A percentile compares a stretch with the other conserved stretches of the same genome.
phyloP scores from a whole-genome alignment of 2,113 vertebrate species.

The Pholis gunnellus region DNA sequence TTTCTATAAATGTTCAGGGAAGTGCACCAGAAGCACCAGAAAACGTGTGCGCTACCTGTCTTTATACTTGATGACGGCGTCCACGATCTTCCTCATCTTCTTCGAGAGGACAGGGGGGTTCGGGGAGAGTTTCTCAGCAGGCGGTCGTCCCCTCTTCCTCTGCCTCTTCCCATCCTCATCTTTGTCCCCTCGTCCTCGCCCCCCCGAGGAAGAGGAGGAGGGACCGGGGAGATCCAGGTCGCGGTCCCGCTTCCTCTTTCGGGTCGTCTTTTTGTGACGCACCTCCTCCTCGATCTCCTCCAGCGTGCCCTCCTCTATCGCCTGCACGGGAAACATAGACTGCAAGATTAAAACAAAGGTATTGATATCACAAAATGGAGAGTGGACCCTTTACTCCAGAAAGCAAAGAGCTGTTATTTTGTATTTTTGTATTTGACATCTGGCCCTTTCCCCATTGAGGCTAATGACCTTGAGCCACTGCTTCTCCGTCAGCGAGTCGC shows the following conservation, averaged over 20 bases:
- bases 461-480: conserved; percentile 90
- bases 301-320: conserved; percentile 95
- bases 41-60: conserved; percentile 86
- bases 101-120: conserved; percentile 93
- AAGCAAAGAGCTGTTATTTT: background rate
- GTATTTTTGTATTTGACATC: background rate
- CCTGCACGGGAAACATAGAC: conserved; percentile 78
- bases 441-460: background rate
- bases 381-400: background rate
- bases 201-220: conserved; percentile 86
- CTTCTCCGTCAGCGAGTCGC: conserved; percentile 96
- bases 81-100: conserved; percentile 97
- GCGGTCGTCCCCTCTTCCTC: conserved; percentile 92
- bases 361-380: background rate
- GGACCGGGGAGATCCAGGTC: conserved; percentile 87
- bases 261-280: conserved; percentile 93
- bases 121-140: conserved; percentile 92
- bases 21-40: background rate
- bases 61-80: conserved; percentile 96
- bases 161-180: conserved; percentile 93
- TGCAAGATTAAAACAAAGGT: background rate
- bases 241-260: conserved; percentile 92
- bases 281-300: conserved; percentile 98
- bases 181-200: conserved; percentile 85
- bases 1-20: background rate